A percentile compares a stretch with the other conserved stretches of the same genome.
These are phyloP conservation scores for Poeciliopsis prolifica DNA, from an alignment of 2,113 vertebrate species.

Conservation along the genomic window DNA sequence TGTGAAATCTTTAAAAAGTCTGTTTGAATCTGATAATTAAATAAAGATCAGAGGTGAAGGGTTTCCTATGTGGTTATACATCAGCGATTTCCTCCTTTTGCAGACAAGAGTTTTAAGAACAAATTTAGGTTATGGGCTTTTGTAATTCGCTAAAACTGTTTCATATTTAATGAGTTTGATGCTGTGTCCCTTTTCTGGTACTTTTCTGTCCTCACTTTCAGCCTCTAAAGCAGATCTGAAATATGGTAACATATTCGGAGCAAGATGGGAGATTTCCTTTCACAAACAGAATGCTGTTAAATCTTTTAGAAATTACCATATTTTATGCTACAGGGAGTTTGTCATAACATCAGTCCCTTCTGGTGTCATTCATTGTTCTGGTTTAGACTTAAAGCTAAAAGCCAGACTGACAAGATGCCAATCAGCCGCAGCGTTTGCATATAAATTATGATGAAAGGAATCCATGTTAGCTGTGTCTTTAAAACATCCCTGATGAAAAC, in stretches of 20 bases:
- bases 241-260: constrained; percentile 30
- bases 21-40: constrained; percentile 8
- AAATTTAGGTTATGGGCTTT: constrained; percentile 35
- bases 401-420: constrained; percentile 19
- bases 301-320: constrained; percentile 26
- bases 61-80: neutral
- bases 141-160: constrained; percentile 29
- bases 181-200: constrained; percentile 28
- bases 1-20: constrained; percentile 1
- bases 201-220: constrained; percentile 26
- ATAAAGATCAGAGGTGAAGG: neutral
- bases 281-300: constrained; percentile 8
- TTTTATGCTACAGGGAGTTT: constrained; percentile 31
- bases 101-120: constrained; percentile 11
- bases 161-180: constrained; percentile 61
- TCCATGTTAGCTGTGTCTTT: constrained; percentile 64
- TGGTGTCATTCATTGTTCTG: constrained; percentile 36
- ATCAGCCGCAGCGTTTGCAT: constrained; percentile 56
- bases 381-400: constrained; percentile 6
- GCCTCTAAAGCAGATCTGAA: constrained; percentile 34
- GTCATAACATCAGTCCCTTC: constrained; percentile 31
- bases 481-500: constrained; percentile 63
- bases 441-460: constrained; percentile 48
- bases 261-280: neutral
- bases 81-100: constrained; percentile 34